These are phyloP conservation scores for Marcusenius ussheri DNA, from an alignment of 2,113 vertebrate species.

Conservation along the genomic window DNA sequence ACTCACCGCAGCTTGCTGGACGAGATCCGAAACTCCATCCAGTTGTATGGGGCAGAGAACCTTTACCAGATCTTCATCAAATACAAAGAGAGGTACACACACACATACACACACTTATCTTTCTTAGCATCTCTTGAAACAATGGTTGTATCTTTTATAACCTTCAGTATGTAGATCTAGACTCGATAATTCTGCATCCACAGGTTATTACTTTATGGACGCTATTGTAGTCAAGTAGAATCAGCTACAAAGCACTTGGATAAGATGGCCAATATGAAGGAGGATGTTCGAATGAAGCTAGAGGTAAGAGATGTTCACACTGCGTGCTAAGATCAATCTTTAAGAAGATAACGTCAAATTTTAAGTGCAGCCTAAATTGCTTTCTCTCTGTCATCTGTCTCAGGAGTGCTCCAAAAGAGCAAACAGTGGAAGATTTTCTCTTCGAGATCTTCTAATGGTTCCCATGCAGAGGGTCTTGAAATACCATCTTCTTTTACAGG, in stretches of 20 bases:
- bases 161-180: not conserved
- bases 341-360: not conserved
- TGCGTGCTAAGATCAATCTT: not conserved
- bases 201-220: conserved; percentile 78
- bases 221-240: conserved; percentile 87
- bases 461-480: conserved; percentile 89
- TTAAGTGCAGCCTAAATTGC: not conserved
- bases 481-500: conserved; percentile 77
- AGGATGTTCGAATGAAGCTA: conserved; percentile 84
- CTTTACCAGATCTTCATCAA: conserved; percentile 76
- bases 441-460: conserved; percentile 86
- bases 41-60: conserved; percentile 42
- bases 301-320: conserved; percentile 56
- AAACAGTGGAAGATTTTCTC: conserved; percentile 78
- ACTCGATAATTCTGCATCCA: not conserved
- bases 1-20: conserved; percentile 65
- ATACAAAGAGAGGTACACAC: conserved; percentile 74
- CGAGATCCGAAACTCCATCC: conserved; percentile 65
- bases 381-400: conserved; percentile 3
- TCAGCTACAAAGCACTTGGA: conserved; percentile 74
- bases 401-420: conserved; percentile 86
- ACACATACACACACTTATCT: not conserved
- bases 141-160: not conserved
- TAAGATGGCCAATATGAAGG: conserved; percentile 56
- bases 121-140: not conserved